phyloP scores from a whole-genome alignment of 2,113 vertebrate species.

The Amazona guildingii region DNA sequence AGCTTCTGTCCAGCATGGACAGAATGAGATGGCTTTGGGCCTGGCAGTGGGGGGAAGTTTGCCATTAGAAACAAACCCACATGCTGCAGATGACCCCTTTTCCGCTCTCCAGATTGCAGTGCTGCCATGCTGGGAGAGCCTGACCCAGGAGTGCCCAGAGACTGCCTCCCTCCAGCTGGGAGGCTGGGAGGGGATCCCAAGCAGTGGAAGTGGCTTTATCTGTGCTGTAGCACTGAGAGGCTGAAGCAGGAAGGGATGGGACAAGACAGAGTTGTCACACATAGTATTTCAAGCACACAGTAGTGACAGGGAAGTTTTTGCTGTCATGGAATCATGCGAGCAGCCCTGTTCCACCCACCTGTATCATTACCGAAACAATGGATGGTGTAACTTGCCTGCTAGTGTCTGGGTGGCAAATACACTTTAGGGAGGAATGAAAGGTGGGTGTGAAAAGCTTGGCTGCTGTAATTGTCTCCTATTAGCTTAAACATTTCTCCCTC shows the following conservation, averaged over 20 bases:
- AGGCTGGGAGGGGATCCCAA: no score
- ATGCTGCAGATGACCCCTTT: fast-evolving
- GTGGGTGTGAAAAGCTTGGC: constrained; percentile 31
- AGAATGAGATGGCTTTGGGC: not conserved
- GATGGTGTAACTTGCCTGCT: not conserved
- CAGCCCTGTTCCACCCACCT: constrained; percentile 1
- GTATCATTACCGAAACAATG: not conserved
- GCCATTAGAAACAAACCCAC: not conserved
- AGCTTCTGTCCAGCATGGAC: not conserved
- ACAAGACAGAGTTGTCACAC: not conserved
- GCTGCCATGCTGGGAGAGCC: not conserved
- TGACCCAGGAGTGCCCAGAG: fast-evolving
- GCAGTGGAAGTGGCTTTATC: not conserved
- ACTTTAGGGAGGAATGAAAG: not conserved
- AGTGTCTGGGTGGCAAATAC: constrained; percentile 16
- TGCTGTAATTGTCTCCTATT: constrained; percentile 55
- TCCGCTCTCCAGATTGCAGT: fast-evolving
- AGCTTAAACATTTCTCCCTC: constrained; percentile 17
- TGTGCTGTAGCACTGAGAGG: not conserved
- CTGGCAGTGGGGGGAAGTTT: not conserved
- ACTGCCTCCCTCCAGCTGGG: fast-evolving
- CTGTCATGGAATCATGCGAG: not conserved
- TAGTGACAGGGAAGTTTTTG: not conserved
- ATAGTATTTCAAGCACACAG: not conserved
- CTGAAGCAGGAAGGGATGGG: not conserved